phyloP scores from a whole-genome alignment of 2,888 invertebrate species.

The Pyralis farinalis region DNA sequence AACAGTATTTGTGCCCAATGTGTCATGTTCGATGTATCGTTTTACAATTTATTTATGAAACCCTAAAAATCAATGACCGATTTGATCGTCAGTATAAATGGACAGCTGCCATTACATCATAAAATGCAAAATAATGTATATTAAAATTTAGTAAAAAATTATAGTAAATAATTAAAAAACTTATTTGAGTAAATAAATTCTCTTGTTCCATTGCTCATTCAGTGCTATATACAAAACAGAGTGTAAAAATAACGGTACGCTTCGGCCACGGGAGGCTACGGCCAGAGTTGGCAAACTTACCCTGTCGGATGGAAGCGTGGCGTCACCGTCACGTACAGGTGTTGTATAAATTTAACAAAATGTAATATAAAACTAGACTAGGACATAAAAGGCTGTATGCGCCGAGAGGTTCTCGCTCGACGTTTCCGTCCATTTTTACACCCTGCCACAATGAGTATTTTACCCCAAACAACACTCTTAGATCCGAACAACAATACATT shows the following conservation, averaged over 20 bases:
- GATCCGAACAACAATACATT: constrained; percentile 72
- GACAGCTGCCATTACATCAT: constrained; percentile 77
- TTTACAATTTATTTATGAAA: constrained; percentile 70
- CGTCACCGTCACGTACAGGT: too few relatives aligned
- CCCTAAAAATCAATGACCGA: constrained; percentile 62
- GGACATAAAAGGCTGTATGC: neutral
- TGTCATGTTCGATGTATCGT: constrained; percentile 80
- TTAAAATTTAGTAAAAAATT: constrained; percentile 65
- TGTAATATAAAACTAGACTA: too few relatives aligned
- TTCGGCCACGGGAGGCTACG: constrained; percentile 21
- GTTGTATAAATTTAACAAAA: too few relatives aligned
- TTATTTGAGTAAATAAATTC: constrained; percentile 80
- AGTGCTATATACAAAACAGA: constrained; percentile 64
- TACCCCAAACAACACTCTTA: constrained; percentile 73
- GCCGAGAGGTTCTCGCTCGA: neutral
- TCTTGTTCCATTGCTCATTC: constrained; percentile 79
- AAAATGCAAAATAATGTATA: constrained; percentile 78
- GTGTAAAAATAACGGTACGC: constrained; percentile 64
- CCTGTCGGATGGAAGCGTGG: too few relatives aligned
- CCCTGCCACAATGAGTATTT: constrained; percentile 75
- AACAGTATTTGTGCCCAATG: constrained; percentile 77
- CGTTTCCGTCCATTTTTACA: constrained; percentile 60
- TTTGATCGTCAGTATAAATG: constrained; percentile 63
- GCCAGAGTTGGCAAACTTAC: too few relatives aligned
- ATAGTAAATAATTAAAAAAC: constrained; percentile 71